These are phyloP conservation scores for Conchocele bisecta DNA, from an alignment of 2,888 invertebrate species.

Conservation along the genomic window DNA sequence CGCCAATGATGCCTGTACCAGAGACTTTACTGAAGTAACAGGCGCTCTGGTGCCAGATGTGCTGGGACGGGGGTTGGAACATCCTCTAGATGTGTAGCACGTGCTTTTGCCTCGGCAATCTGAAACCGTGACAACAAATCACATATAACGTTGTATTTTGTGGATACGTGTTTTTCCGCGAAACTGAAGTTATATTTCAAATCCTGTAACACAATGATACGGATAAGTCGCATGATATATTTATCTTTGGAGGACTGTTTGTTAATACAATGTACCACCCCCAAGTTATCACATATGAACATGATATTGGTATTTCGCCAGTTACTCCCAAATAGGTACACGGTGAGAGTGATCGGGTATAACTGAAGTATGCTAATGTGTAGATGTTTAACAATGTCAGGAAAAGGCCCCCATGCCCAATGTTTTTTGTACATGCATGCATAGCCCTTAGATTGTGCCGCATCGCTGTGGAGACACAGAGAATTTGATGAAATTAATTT, in stretches of 20 bases:
- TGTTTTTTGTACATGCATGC: not conserved
- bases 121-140: constrained; percentile 31
- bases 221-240: constrained; percentile 11
- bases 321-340: constrained; percentile 1
- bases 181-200: constrained; percentile 28
- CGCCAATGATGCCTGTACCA: not conserved
- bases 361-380: constrained; percentile 31
- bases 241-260: constrained; percentile 32
- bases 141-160: constrained; percentile 12
- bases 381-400: not conserved
- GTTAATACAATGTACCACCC: constrained; percentile 27
- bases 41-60: not conserved
- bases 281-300: constrained; percentile 23
- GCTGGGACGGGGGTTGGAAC: constrained; percentile 15
- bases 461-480: constrained; percentile 11
- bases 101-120: constrained; percentile 10
- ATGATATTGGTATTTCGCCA: constrained; percentile 33
- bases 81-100: constrained; percentile 9
- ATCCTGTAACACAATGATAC: constrained; percentile 15
- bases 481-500: constrained; percentile 20
- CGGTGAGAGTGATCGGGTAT: constrained; percentile 29
- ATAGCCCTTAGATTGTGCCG: constrained; percentile 22
- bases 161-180: constrained; percentile 2
- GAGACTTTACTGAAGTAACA: not conserved
- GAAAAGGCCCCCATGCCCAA: constrained; percentile 22